Evolutionary conservation across 2,797 vertebrate species (phyloP), one percentile per base, ranked within the genome.

Genomic region (Mus caroli): DNA sequence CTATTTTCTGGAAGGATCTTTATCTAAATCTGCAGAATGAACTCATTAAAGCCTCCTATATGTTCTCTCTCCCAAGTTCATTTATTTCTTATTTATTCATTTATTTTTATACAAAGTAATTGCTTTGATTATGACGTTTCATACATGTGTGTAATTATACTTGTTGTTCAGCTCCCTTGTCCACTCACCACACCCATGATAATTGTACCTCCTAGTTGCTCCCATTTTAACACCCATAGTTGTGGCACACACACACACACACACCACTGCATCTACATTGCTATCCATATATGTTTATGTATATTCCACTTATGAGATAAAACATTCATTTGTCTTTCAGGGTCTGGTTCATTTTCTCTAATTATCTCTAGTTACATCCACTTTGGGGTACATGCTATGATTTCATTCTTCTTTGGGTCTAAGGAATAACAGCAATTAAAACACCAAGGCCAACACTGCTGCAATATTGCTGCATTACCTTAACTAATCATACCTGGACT

Each of bases 1-100:
- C 50, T 56, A 43, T 79, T 92, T 89, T 95, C 79, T 88, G 43
- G 24, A 76, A 80, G 19, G 26, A 83, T 78, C 1, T 46, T 89
- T 82, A n/a, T 20, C 64, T 89, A 90, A 93, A 43, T 28, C n/a
- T 78, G 2, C 22, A 94, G 34, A 4, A 31, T 79, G 19, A 28
- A 10, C 28, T 91, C n/a, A 26, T 17, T 64, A 80, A 40, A 43
- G 15, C 40, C 43, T 46, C 26, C 40, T 34, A 11, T 64, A 64
- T 50, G 40, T 64, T 84, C 60, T 28, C 10, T 84, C 40, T 64
- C 17, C 62, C 31, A 46, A 34, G 5, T 34, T 40, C 11, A 10
- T 64, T 46, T 22, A 84, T 64, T 84, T 84, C 28, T 64, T 50
- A 67, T 62, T 60, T 56, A 58, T 83, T 60, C 40, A 26, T 43